These are phyloP conservation scores for Zoanthus gigantus DNA, from an alignment of 92 coral and sea anemone species.

Conservation along the genomic window DNA sequence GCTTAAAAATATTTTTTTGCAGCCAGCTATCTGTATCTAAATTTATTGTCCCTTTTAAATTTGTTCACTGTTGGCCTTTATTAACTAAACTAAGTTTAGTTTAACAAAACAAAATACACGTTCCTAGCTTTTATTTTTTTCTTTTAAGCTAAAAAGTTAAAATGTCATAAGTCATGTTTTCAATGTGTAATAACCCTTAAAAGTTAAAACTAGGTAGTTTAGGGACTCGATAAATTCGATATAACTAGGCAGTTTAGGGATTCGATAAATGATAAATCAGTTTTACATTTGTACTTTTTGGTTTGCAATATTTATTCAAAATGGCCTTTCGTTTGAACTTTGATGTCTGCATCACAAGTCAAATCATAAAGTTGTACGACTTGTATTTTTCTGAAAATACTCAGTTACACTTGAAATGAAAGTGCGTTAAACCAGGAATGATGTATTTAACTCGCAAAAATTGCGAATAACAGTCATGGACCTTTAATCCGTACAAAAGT, in stretches of 20 bases:
- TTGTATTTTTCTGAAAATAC: background rate
- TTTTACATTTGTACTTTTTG: background rate
- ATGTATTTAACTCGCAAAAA: background rate
- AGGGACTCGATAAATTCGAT: too few relatives aligned
- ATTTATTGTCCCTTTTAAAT: background rate
- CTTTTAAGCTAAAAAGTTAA: background rate
- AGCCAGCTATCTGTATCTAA: too few relatives aligned
- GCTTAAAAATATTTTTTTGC: background rate
- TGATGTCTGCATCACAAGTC: background rate
- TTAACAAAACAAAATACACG: background rate
- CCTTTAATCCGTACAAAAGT: background rate
- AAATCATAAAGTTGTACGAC: background rate
- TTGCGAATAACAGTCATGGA: constrained; percentile 2
- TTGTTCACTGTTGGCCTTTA: background rate
- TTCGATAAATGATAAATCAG: background rate
- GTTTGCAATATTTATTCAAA: constrained; percentile 7
- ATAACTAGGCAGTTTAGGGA: background rate
- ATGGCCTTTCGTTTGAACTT: background rate
- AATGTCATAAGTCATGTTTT: background rate
- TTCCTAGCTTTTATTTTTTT: background rate
- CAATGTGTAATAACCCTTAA: background rate
- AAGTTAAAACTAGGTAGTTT: background rate
- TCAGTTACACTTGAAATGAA: background rate
- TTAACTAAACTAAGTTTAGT: background rate
- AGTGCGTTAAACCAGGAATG: background rate